Percentiles rank a stretch among this genome's conserved stretches.
phyloP scores from a whole-genome alignment of 2,888 invertebrate species.

The Gisinianus flammeolus region DNA sequence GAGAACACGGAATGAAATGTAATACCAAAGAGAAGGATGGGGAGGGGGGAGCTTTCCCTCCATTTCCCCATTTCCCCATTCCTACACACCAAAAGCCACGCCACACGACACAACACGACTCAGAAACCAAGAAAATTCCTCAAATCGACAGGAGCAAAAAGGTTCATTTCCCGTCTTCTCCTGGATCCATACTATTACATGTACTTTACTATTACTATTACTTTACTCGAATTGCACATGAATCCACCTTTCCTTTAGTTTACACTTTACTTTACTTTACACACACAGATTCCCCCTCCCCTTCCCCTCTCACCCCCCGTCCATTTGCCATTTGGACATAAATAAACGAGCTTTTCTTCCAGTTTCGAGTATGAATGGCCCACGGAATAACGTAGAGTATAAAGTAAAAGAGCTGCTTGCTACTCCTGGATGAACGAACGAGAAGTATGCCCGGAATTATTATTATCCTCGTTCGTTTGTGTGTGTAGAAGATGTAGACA shows the following conservation, averaged over 20 bases:
- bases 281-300: not conserved
- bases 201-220: too few species aligned
- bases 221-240: too few species aligned
- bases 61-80: not conserved
- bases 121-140: not conserved
- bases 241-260: too few species aligned
- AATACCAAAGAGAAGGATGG: not conserved
- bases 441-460: too few species aligned
- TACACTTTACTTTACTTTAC: not conserved
- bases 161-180: not conserved
- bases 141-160: not conserved
- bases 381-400: too few species aligned
- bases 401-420: too few species aligned
- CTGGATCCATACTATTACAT: not conserved
- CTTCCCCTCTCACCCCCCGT: not conserved
- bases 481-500: too few species aligned
- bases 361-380: not conserved
- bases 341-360: not conserved
- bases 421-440: too few species aligned
- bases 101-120: too few species aligned
- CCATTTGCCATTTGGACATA: not conserved
- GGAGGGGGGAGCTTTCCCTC: not conserved
- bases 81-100: not conserved
- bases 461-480: too few species aligned
- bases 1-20: not conserved